Percentiles rank a stretch among this genome's conserved stretches.
Conservation (phyloP, 1,140 invertebrate species). For the Sycophaga agraensis region DNA sequence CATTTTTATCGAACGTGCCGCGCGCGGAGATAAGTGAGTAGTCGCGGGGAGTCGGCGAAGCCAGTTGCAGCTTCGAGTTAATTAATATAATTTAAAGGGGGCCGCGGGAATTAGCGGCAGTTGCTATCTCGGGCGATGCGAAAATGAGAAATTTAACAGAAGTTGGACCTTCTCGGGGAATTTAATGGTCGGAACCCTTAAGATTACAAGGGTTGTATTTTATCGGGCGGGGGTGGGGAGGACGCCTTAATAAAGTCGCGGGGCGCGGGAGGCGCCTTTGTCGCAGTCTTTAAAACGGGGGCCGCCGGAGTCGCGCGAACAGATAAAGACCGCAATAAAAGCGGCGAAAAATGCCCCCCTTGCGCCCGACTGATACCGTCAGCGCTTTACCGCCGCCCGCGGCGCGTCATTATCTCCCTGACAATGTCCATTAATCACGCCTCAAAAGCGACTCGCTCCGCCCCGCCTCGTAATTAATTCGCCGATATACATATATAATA, state of each 20-base stretch:
- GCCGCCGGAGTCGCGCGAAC: background rate
- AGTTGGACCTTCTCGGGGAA: slow-evolving; percentile 16
- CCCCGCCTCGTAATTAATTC: too few species aligned
- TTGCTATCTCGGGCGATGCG: background rate
- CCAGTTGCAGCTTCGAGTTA: too few species aligned
- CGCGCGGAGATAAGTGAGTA: too few species aligned
- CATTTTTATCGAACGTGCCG: too few species aligned
- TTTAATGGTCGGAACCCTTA: slow-evolving; percentile 19
- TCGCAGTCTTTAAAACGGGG: background rate
- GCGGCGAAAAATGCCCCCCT: background rate
- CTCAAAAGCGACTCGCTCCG: too few species aligned
- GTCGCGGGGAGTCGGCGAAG: too few species aligned
- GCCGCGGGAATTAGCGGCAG: slow-evolving; percentile 8
- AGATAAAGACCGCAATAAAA: background rate
- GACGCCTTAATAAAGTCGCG: slow-evolving; percentile 24
- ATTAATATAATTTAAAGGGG: too few species aligned
- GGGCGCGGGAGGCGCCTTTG: slow-evolving; percentile 7
- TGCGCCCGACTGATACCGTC: background rate
- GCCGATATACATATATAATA: too few species aligned
- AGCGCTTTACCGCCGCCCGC: too few species aligned
- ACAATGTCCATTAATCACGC: too few species aligned
- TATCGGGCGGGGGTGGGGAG: too few species aligned
- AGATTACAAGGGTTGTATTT: slow-evolving; percentile 26
- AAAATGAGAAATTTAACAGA: slow-evolving; percentile 6
- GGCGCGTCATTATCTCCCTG: background rate